Percentiles rank a stretch among this genome's conserved stretches.
phyloP scores from a whole-genome alignment of 2,113 vertebrate species.

The Psilopogon haemacephalus region DNA sequence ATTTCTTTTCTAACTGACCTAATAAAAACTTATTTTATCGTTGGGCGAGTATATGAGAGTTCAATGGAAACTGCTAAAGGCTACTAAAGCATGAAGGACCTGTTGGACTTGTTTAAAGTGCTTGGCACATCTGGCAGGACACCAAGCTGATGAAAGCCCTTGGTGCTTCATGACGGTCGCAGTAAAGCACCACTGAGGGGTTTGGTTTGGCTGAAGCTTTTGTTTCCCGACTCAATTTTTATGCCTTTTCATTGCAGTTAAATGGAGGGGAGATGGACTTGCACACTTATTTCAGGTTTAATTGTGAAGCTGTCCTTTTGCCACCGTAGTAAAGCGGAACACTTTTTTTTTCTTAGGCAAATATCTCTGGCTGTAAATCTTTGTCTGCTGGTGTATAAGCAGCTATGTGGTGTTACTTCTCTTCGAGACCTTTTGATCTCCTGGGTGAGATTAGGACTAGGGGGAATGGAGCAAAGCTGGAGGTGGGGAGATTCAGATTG shows the following conservation, averaged over 20 bases:
- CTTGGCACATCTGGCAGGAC: constrained; percentile 4
- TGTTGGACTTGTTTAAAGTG: constrained; percentile 25
- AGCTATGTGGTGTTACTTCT: not conserved
- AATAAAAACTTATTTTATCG: constrained; percentile 16
- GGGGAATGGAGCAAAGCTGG: too few species aligned
- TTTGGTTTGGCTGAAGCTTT: constrained; percentile 16
- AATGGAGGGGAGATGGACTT: not conserved
- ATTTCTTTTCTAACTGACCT: not conserved
- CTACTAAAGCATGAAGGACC: not conserved
- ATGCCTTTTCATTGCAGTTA: constrained; percentile 24
- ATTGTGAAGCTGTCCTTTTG: constrained; percentile 9
- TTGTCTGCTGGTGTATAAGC: not conserved
- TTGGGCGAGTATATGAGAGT: not conserved
- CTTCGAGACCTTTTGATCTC: not conserved
- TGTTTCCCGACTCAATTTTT: constrained; percentile 36
- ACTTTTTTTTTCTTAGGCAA: not conserved
- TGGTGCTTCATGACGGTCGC: constrained; percentile 22
- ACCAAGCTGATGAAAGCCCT: constrained; percentile 38
- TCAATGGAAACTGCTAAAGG: not conserved
- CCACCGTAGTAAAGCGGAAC: not conserved
- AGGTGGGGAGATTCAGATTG: too few species aligned
- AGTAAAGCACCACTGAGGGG: not conserved
- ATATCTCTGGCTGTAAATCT: not conserved
- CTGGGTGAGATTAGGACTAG: not conserved
- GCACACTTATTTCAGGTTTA: constrained; percentile 27